A percentile compares a stretch with the other conserved stretches of the same genome.
Conservation (phyloP, 2,797 vertebrate species). For the Synaphobranchus kaupii region DNA sequence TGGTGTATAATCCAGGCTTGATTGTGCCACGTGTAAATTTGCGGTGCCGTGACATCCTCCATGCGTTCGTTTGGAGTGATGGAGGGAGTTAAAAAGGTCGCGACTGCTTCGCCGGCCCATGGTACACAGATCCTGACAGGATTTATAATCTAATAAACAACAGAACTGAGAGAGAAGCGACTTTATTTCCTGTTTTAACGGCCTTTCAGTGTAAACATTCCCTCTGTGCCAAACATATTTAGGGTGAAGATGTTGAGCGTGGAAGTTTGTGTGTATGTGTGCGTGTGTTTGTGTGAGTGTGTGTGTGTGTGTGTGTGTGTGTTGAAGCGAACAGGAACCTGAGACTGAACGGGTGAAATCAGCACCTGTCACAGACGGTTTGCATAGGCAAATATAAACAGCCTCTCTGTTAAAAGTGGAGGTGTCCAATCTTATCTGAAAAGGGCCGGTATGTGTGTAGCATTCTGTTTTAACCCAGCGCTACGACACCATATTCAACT, state of each 20-base stretch:
- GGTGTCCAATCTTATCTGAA: neutral
- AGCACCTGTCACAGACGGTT: neutral
- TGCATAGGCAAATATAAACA: conserved; percentile 22
- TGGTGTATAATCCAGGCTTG: conserved; percentile 78
- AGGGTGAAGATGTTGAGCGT: neutral
- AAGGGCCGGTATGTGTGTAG: neutral
- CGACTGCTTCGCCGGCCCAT: neutral
- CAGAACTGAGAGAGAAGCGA: neutral
- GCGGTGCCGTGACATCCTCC: conserved; percentile 71
- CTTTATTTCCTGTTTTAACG: neutral
- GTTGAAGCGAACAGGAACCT: neutral
- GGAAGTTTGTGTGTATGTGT: neutral
- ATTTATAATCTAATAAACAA: neutral
- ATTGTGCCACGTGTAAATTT: conserved; percentile 75
- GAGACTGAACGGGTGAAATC: neutral
- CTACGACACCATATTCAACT: neutral
- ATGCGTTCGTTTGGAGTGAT: conserved; percentile 71
- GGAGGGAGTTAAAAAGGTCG: neutral
- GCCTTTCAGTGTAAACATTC: neutral
- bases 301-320: neutral
- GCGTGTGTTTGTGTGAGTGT: neutral
- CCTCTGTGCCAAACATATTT: neutral
- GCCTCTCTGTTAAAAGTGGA: neutral
- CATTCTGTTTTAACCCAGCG: neutral
- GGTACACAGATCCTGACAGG: neutral